Evolutionary conservation across 2,888 invertebrate genomes (phyloP), one percentile per base, ranked within the genome.

Genomic region (Carpatolechia fugitivella): DNA sequence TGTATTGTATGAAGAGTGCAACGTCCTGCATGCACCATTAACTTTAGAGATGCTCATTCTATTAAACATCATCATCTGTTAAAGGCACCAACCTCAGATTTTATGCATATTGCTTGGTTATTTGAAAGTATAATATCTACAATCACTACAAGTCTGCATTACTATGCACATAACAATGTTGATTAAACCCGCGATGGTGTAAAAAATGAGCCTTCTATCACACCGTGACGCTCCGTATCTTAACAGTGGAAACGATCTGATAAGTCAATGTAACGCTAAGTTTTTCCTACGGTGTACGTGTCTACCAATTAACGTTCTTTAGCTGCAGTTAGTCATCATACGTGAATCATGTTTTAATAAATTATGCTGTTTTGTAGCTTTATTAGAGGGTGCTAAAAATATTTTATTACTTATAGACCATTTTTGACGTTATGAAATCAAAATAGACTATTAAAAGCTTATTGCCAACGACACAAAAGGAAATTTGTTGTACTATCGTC

Each of bases 1-100:
- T 24, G 24, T 31, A 40, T 40, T 41, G 16, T 47, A 62, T 70
- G 70, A 70, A 72, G 72, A 77, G 84, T 79, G 80, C 85, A 86
- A 80, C 61, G 85, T 72, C 68, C 85, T 78, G 71, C 74, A 86
- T 75, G 87, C 86, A 80, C 83, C 82, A 86, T 82, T 87, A 78
- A 85, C 68, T 79, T 76, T 76, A 72, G 78, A 11, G n/a, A 33
- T 10, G 13, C 20, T 29, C 13, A 44, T 29, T 41, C 29, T 29
- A 29, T 29, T 10, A 29, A 44, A 44, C 18, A 29, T 44, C 6
- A 29, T 29, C 29, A 29, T 29, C 44, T 3, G 8, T 20, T 24
- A 1, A 20, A n/a, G 7, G 29, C 24, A 29, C 29, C 6, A 4
- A 6, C 13, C 5, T 29, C 6, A 7, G 5, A 3, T 44, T 29